These are phyloP conservation scores for Drymodes brunneopygia DNA, from an alignment of 2,113 vertebrate species.

Conservation along the genomic window DNA sequence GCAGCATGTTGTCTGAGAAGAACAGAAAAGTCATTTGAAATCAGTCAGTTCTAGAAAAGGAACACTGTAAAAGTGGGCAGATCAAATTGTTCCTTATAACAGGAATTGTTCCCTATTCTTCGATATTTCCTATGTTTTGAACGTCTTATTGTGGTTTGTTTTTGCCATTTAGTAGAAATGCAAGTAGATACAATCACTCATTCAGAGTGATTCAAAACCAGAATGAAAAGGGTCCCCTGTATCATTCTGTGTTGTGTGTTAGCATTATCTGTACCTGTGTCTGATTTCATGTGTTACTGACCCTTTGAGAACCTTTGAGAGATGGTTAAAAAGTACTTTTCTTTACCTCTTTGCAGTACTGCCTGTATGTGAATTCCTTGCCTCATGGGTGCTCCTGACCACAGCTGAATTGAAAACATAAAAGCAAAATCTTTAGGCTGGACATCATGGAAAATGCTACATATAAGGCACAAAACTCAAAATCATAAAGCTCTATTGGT, in stretches of 20 bases:
- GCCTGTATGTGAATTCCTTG: neutral
- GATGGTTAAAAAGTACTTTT: neutral
- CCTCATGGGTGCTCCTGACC: neutral
- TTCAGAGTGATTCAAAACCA: neutral
- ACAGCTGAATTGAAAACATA: neutral
- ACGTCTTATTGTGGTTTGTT: neutral
- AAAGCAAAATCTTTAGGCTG: neutral
- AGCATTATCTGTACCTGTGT: neutral
- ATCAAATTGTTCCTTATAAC: neutral
- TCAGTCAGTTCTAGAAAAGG: neutral
- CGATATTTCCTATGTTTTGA: neutral
- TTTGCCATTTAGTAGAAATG: neutral
- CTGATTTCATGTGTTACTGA: neutral
- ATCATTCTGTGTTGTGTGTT: accelerated
- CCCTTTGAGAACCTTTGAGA: neutral
- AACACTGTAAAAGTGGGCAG: neutral
- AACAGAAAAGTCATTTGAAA: neutral
- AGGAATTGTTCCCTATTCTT: neutral
- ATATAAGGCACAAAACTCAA: neutral
- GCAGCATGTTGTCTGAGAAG: neutral
- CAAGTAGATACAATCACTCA: neutral
- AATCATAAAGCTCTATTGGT: neutral
- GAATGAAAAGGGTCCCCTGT: neutral
- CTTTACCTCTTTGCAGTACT: neutral
- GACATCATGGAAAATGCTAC: neutral